These are phyloP conservation scores for Lagothrix lagotricha DNA, from an alignment of 2,797 vertebrate genomes.

Conservation along the genomic window DNA sequence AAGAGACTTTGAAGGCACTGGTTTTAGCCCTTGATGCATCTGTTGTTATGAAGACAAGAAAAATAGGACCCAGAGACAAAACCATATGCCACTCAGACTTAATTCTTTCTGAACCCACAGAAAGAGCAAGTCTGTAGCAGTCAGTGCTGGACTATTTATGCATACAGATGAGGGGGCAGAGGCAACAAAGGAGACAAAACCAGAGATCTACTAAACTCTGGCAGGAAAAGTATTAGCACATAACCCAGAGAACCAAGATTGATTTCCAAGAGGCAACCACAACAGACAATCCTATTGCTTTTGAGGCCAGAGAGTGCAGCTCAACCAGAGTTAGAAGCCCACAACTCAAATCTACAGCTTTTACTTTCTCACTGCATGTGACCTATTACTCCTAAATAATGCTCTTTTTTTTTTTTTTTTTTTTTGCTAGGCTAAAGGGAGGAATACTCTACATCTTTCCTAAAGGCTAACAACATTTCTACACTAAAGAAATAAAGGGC, in stretches of 20 bases:
- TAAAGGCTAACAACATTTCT: constrained; percentile 3
- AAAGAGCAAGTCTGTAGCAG: constrained; percentile 38
- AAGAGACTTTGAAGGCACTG: neutral
- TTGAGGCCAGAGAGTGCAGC: neutral
- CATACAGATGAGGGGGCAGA: constrained; percentile 12
- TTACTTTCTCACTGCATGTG: constrained; percentile 17
- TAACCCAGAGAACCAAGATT: neutral
- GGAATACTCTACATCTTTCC: neutral
- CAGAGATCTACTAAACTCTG: neutral
- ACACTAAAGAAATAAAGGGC: constrained; percentile 36
- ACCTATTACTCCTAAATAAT: constrained; percentile 24
- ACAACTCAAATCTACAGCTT: neutral
- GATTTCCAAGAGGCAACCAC: neutral
- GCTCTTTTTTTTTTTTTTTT: neutral
- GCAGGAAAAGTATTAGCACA: neutral
- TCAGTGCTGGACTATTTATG: constrained; percentile 53
- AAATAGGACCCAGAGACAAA: constrained; percentile 51
- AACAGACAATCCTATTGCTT: neutral
- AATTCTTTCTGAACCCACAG: constrained; percentile 33
- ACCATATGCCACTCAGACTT: constrained; percentile 33
- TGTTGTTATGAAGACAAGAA: constrained; percentile 10
- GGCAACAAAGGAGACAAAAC: neutral
- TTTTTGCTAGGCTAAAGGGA: neutral
- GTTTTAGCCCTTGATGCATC: constrained; percentile 27
- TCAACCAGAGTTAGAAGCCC: neutral